phyloP scores from a whole-genome alignment of 2,113 vertebrate species.

The Arothron firmamentum region DNA sequence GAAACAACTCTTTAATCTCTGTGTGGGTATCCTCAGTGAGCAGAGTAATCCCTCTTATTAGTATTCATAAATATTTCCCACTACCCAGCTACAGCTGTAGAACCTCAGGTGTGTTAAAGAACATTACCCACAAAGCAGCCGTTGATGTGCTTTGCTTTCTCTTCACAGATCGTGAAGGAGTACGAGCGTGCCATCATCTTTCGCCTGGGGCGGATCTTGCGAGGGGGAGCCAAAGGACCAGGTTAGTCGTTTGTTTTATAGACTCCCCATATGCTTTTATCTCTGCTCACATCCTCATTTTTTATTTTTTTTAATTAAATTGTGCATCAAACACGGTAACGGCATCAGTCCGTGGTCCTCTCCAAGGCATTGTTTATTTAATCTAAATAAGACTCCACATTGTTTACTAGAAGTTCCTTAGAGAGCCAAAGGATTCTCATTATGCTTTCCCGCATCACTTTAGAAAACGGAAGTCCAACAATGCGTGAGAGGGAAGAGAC shows the following conservation, averaged over 20 bases:
- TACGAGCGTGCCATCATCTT: constrained; percentile 96
- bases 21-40: neutral
- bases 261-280: neutral
- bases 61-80: neutral
- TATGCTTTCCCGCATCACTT: too few relatives aligned
- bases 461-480: too few relatives aligned
- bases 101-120: constrained; percentile 1
- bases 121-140: neutral
- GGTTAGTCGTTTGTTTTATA: constrained; percentile 67
- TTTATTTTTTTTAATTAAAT: neutral
- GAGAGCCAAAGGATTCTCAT: too few relatives aligned
- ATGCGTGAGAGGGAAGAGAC: too few relatives aligned
- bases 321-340: neutral
- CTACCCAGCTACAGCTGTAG: neutral
- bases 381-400: neutral
- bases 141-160: constrained; percentile 12
- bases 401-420: too few relatives aligned
- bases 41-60: neutral
- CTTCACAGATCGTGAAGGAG: constrained; percentile 88
- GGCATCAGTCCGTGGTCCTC: neutral
- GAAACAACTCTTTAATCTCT: too few relatives aligned
- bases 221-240: constrained; percentile 91
- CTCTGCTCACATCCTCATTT: neutral
- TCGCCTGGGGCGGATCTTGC: constrained; percentile 87
- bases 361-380: neutral